A percentile compares a stretch with the other conserved stretches of the same genome.
phyloP scores from a whole-genome alignment of 2,888 invertebrate genomes.

The Operophtera brumata region DNA sequence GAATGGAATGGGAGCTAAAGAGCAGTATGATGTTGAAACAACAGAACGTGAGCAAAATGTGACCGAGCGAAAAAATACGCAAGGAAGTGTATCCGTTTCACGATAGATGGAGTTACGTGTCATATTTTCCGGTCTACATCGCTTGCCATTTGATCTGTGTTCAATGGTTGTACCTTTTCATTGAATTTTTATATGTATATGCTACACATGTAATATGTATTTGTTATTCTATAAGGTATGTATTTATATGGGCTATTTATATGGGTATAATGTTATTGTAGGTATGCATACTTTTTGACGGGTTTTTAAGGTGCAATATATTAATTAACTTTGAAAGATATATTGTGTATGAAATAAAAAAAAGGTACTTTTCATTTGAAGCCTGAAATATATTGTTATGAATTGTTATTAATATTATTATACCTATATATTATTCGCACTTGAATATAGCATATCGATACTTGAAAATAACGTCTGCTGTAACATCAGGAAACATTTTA shows the following conservation, averaged over 20 bases:
- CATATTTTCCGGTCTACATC: not conserved
- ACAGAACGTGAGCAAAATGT: slow-evolving; percentile 29
- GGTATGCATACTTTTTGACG: too few species aligned
- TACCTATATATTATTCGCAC: not conserved
- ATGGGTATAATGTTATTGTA: too few species aligned
- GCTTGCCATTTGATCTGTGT: slow-evolving; percentile 1
- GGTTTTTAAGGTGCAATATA: too few species aligned
- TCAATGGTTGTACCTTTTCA: slow-evolving; percentile 1
- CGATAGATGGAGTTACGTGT: slow-evolving; percentile 45
- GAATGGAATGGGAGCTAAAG: slow-evolving; percentile 27
- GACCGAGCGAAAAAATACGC: slow-evolving; percentile 25
- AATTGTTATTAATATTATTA: too few species aligned
- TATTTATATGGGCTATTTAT: too few species aligned
- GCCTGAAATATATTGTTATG: too few species aligned
- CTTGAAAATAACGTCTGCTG: not conserved
- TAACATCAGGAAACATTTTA: slow-evolving; percentile 17
- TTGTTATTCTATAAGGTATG: too few species aligned
- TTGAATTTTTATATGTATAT: not conserved
- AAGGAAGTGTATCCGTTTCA: slow-evolving; percentile 28
- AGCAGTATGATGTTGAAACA: slow-evolving; percentile 30
- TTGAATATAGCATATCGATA: not conserved
- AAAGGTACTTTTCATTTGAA: too few species aligned
- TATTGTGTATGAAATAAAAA: too few species aligned
- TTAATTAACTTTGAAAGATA: too few species aligned
- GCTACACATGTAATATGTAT: too few species aligned